Percentiles rank a stretch among this genome's conserved stretches.
These are phyloP conservation scores for Zaprionus lachaisei DNA, from an alignment of 1,140 invertebrate species.

Conservation along the genomic window DNA sequence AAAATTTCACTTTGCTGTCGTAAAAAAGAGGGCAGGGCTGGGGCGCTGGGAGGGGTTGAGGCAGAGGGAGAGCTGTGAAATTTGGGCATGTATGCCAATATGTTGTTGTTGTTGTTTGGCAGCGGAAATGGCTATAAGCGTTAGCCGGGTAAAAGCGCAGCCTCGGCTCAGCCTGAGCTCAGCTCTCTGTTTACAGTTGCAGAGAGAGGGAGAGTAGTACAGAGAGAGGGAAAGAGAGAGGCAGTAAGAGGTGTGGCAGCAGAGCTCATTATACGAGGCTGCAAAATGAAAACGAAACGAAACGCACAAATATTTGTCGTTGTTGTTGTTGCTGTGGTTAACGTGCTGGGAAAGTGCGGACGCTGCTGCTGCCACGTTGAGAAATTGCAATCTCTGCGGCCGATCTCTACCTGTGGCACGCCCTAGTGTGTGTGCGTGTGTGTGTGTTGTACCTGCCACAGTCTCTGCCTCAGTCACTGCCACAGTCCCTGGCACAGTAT, in stretches of 20 bases:
- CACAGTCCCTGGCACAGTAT: too few relatives aligned
- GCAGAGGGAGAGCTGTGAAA: conserved; percentile 38
- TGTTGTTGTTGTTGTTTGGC: conserved; percentile 38
- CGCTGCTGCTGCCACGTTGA: conserved; percentile 10
- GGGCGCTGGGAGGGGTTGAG: not conserved
- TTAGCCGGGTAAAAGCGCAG: conserved; percentile 35
- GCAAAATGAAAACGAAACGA: conserved; percentile 12
- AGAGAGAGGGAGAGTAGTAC: not conserved
- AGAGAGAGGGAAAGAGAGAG: not conserved
- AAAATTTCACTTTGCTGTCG: conserved; percentile 47
- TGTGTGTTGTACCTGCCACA: not conserved
- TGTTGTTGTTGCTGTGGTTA: not conserved
- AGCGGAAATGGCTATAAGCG: conserved; percentile 75
- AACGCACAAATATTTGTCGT: conserved; percentile 11
- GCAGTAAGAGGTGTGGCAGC: not conserved
- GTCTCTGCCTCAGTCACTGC: not conserved
- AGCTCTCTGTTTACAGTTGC: conserved; percentile 28
- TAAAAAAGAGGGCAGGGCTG: conserved; percentile 21
- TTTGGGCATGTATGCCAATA: conserved; percentile 77
- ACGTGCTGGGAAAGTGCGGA: conserved; percentile 25
- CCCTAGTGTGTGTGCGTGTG: conserved; percentile 15
- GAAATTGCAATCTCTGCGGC: conserved; percentile 67
- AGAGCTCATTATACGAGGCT: conserved; percentile 7
- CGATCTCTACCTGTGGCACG: conserved; percentile 61
- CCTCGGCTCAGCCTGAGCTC: not conserved